Evolutionary conservation across 2,113 vertebrate genomes (phyloP), one percentile per base, ranked within the genome.

Genomic region (Cynopterus brachyotis): DNA sequence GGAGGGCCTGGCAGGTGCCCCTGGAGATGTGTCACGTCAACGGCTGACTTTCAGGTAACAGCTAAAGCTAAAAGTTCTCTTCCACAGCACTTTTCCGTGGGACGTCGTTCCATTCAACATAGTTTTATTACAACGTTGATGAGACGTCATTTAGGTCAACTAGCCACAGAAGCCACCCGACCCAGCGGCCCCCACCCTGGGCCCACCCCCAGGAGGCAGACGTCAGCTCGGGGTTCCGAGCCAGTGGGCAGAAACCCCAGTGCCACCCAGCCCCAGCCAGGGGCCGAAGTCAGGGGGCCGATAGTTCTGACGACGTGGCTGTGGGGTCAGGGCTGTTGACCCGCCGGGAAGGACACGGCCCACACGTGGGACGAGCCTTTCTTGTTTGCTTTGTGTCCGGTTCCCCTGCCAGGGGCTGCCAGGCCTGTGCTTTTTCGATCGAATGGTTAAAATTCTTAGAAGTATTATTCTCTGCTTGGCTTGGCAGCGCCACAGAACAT

Each of bases 401-500:
- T 89, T 98, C 97, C 73, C 82, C 78, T 96, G 95, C 96, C 98
- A 98, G 95, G 76, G 97, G 76, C 91, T 92, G 92, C 98, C 91
- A 75, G 75, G 93, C 64, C 97, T 42, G 0, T 28, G 82, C 66
- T 95, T 97, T 98, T 98, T 97, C 98, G 89, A 97, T n/a, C 93
- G 79, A 94, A 97, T 95, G 93, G 98, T 98, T 98, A 97, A 97
- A 96, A 82, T 97, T 98, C 98, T 98, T 97, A 95, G 96, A 98
- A 98, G 96, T 94, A 97, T 97, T 98, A 97, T 94, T 96, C 96
- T 95, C 97, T 98, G 98, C 98, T 99, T 98, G 98, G 93, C 97
- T 99, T 99, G 98, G 98, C 98, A 98, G 78, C 5, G 13, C 93
- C 97, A 93, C 95, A 97, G 98, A 98, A 97, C 96, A 75, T 96